Base-by-base conservation (phyloP, 2,888 invertebrate genomes). In the Zelleria hepariella region DNA sequence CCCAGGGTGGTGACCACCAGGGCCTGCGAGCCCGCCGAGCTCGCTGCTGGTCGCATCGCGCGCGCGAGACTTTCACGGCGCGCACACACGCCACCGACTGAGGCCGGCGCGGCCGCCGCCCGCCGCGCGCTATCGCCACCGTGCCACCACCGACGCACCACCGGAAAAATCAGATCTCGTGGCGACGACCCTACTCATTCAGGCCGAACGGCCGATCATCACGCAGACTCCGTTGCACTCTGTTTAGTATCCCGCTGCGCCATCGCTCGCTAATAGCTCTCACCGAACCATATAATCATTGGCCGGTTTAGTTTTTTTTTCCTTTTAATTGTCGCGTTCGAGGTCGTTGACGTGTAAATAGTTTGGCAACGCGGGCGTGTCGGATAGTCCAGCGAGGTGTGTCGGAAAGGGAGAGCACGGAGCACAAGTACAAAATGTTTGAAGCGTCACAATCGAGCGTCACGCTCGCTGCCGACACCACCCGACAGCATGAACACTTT, bases 41-140 rank as follows among this genome's bases (percentile, higher is more conserved):
- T n/a, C 20, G 49, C n/a, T 8, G 61, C 20, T 42, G 84, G 73
- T 70, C 86, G 86, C 86, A 86, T 86, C 72, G 66, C 75, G 76
- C 79, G 77, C 74, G 71, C 69, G 80, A 82, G 80, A 83, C 79
- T 85, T 78, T 82, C 83, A 78, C 86, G 75, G 84, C 83, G 84
- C 86, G 86, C 86, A 82, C 84, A 86, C 87, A 86, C 82, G 73
- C 82, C 78, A 68, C 69, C 75, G 75, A 86, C 86, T 85, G 86
- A 86, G 77, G 77, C 72, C 70, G 72, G 73, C 72, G 49, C 55
- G 59, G 58, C 25, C 59, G 58, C 52, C 73, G 74, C 74, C 54
- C 63, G 42, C 27, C 27, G 52, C 68, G 76, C 73, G 75, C 75
- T 77, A 78, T 77, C 81, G 74, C 68, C 68, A 66, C 71, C 70